These are phyloP conservation scores for Gymnocheta viridis DNA, from an alignment of 2,888 invertebrate species.

Conservation along the genomic window DNA sequence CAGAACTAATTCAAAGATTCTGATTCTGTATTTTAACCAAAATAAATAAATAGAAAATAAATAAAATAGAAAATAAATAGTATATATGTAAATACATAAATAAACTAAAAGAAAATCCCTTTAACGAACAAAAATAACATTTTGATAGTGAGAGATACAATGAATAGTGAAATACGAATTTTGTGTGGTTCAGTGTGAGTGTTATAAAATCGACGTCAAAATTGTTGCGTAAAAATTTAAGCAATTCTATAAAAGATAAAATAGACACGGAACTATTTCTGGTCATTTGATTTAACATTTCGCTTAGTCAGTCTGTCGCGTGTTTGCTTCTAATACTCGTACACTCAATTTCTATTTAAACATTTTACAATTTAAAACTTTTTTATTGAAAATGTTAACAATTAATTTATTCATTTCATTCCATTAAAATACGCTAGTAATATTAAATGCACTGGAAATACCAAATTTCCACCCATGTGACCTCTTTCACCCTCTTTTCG, in stretches of 20 bases:
- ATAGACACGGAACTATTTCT: slow-evolving; percentile 26
- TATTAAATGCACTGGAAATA: slow-evolving; percentile 28
- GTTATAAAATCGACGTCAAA: slow-evolving; percentile 32
- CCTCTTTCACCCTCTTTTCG: background rate
- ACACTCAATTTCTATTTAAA: background rate
- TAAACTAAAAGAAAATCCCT: background rate
- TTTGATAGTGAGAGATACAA: background rate
- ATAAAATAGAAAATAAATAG: too few relatives aligned
- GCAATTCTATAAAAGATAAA: slow-evolving; percentile 21
- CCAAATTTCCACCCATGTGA: background rate
- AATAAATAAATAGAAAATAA: background rate
- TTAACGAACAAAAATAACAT: background rate
- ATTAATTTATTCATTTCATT: background rate
- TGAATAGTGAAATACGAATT: background rate
- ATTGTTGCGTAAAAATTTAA: slow-evolving; percentile 39
- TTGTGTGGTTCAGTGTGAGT: background rate
- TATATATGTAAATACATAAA: too few relatives aligned
- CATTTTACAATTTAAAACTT: slow-evolving; percentile 3
- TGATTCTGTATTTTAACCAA: background rate
- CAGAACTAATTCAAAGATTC: slow-evolving; percentile 8
- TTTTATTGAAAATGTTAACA: background rate
- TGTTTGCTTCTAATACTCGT: background rate
- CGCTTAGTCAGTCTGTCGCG: too few relatives aligned
- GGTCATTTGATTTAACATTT: background rate
- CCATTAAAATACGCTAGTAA: slow-evolving; percentile 26